phyloP scores from a whole-genome alignment of 2,888 invertebrate species.

The Sarcophaga subvicina region DNA sequence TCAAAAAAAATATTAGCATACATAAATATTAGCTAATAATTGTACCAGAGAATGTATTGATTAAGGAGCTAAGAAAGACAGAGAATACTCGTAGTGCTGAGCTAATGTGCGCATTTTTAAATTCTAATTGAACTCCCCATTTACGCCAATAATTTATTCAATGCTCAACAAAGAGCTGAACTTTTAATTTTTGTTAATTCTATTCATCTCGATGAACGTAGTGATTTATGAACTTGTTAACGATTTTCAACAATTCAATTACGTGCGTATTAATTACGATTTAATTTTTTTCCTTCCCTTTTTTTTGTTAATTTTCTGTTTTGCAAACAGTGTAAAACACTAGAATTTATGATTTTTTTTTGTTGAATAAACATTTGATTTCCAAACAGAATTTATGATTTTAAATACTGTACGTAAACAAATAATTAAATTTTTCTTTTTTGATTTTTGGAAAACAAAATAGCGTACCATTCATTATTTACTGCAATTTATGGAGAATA shows the following conservation, averaged over 20 bases:
- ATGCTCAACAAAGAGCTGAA: no score
- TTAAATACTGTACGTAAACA: conserved; percentile 5
- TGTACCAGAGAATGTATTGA: no score
- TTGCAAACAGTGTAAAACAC: conserved; percentile 7
- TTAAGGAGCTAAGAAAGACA: no score
- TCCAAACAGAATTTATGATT: neutral
- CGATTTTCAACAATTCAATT: neutral
- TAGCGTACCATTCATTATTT: no score
- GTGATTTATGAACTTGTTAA: conserved; percentile 24
- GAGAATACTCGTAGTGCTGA: no score
- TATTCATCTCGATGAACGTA: conserved; percentile 11
- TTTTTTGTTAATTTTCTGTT: neutral
- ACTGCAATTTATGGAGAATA: no score
- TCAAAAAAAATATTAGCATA: no score
- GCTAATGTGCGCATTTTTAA: no score
- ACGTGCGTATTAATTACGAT: neutral
- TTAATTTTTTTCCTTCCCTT: neutral
- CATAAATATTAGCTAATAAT: no score
- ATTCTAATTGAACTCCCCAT: no score
- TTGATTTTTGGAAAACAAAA: no score
- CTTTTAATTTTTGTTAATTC: neutral
- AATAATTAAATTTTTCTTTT: neutral
- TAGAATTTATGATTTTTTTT: conserved; percentile 2
- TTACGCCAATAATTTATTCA: no score
- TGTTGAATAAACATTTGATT: conserved; percentile 4